Percentiles rank a stretch among this genome's conserved stretches.
These are phyloP conservation scores for Paracentrotus lividus DNA, from an alignment of 53 echinoderm and acorn worm genomes.

Conservation along the genomic window DNA sequence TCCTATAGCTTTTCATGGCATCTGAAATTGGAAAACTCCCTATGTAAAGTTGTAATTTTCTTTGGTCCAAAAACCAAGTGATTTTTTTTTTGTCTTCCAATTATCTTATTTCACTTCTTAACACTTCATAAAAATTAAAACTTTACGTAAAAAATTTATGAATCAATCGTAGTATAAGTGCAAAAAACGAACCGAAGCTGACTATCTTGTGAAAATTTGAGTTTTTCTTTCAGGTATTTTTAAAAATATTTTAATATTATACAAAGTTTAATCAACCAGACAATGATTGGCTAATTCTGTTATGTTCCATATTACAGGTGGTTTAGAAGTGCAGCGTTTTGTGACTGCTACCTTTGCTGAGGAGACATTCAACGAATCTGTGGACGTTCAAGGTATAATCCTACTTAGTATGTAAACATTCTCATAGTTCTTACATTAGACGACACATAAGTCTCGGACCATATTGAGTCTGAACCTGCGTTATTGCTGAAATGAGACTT, in stretches of 20 bases:
- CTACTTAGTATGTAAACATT: too few species aligned
- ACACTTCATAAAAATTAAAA: not conserved
- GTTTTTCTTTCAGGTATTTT: not conserved
- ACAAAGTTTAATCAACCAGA: not conserved
- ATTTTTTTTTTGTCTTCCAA: too few species aligned
- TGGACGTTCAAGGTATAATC: not conserved
- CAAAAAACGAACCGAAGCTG: not conserved
- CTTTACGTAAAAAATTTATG: not conserved
- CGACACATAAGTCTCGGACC: too few species aligned
- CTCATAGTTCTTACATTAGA: too few species aligned
- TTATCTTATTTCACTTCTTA: too few species aligned
- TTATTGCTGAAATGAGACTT: too few species aligned
- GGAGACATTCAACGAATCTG: not conserved
- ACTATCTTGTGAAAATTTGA: slow-evolving; percentile 17
- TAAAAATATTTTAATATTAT: too few species aligned
- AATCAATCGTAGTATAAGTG: slow-evolving; percentile 14
- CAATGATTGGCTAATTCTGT: not conserved
- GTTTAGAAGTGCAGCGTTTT: slow-evolving; percentile 15
- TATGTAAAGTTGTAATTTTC: too few species aligned
- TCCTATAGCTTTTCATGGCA: too few species aligned
- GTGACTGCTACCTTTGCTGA: not conserved
- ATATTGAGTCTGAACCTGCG: too few species aligned
- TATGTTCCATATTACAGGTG: slow-evolving; percentile 15
- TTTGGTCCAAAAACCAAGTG: too few species aligned
- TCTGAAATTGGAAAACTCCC: too few species aligned